Conservation (phyloP, 2,113 vertebrate species). For the Lanius ludovicianus region DNA sequence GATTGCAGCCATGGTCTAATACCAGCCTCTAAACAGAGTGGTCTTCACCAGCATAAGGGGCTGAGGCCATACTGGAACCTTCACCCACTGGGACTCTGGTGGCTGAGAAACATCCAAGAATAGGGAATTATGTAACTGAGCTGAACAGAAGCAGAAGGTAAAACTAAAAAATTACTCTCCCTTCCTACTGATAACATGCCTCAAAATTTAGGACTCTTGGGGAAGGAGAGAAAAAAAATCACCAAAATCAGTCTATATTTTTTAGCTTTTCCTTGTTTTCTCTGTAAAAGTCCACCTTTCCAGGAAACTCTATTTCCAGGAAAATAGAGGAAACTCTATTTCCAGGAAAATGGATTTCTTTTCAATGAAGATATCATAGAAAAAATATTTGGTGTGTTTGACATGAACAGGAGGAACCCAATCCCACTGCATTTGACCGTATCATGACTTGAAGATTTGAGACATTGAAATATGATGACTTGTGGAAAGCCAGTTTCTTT, state of each 20-base stretch:
- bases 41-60: background rate
- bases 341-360: background rate
- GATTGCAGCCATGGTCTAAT: background rate
- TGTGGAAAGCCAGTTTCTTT: background rate
- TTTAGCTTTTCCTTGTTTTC: background rate
- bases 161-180: background rate
- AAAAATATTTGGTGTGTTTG: background rate
- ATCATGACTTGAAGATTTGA: background rate
- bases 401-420: background rate
- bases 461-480: background rate
- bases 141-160: background rate
- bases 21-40: background rate
- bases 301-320: background rate
- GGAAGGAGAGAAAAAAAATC: background rate
- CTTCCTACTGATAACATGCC: background rate
- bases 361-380: background rate
- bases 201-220: background rate
- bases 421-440: background rate
- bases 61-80: background rate
- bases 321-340: background rate
- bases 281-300: background rate
- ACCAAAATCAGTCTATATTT: background rate
- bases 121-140: background rate
- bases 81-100: background rate
- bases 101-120: background rate